Evolutionary conservation across 92 coral and sea anemone genomes (phyloP), one percentile per base, ranked within the genome.

Genomic region (Palythoa heliodiscus): DNA sequence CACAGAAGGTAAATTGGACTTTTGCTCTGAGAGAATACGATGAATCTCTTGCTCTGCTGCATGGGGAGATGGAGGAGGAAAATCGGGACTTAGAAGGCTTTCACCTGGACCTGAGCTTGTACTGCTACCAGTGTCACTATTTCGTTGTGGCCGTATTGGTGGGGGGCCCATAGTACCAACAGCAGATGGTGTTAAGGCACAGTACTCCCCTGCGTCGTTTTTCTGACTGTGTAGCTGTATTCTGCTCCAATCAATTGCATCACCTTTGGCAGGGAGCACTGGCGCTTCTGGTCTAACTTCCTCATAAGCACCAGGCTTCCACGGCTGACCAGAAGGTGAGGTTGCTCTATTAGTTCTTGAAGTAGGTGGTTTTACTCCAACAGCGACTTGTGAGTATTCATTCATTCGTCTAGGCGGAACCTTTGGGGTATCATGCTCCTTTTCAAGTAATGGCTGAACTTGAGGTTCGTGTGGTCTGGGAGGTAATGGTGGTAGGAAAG

Each of bases 51-150:
- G 94, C 81, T 90, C 92, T 11, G 99, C 94, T 16, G 91, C 83
- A 37, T 79, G 86, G 0, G 99, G 97, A 3, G 99, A 94, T 0
- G 99, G 99, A 16, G 99, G 99, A 0, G 98, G 93, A 22, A 96
- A 83, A 5, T 93, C 93, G 16, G 99, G 99, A 19, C 91, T 89
- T 22, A 91, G 83, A 0, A 91, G 84, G 11, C 80, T 68, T 47
- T 94, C 95, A 24, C 93, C 71, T 11, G 88, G 53, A 22, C 82
- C 72, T 5, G 93, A 87, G 81, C 91, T 86, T 64, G 90, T 83
- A 70, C 90, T 79, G 11, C 87, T 89, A 40, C 88, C 55, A 29
- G 85, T 70, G 69, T 79, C 88, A 23, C 48, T 82, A 43, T 83
- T 39, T 2, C 86, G 40, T 10, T 66, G 73, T 13, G 88, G 81